These are phyloP conservation scores for Lasioglossum calceatum DNA, from an alignment of 2,888 invertebrate species.

Conservation along the genomic window DNA sequence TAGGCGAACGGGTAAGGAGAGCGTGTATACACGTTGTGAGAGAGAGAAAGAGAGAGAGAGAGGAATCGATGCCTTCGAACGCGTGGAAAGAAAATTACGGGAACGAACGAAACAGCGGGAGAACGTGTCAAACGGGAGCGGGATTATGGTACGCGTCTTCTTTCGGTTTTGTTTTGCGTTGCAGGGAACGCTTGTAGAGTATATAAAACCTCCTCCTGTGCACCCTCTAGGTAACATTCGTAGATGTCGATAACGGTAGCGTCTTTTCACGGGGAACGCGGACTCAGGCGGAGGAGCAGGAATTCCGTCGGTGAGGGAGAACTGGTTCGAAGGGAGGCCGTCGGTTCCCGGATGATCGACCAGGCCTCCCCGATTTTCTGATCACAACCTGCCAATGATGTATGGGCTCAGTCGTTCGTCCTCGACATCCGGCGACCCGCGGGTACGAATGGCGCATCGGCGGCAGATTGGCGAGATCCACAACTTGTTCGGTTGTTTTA, in stretches of 20 bases:
- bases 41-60: not conserved
- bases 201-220: slow-evolving; percentile 72
- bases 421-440: slow-evolving; percentile 85
- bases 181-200: slow-evolving; percentile 79
- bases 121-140: slow-evolving; percentile 15
- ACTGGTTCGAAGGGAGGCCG: slow-evolving; percentile 74
- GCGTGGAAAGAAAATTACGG: not conserved
- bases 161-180: slow-evolving; percentile 37
- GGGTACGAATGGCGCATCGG: slow-evolving; percentile 76
- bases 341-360: slow-evolving; percentile 81
- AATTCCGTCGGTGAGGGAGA: not conserved
- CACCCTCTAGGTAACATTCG: slow-evolving; percentile 78
- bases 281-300: not conserved
- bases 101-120: not conserved
- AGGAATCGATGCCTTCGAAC: slow-evolving; percentile 26
- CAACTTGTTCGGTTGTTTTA: slow-evolving; percentile 69
- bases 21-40: not conserved
- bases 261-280: slow-evolving; percentile 7
- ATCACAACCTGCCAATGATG: slow-evolving; percentile 84
- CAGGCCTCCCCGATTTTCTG: slow-evolving; percentile 76
- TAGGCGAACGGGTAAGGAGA: not conserved
- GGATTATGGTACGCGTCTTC: slow-evolving; percentile 1
- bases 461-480: slow-evolving; percentile 76
- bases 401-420: slow-evolving; percentile 86
- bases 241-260: slow-evolving; percentile 71